A percentile compares a stretch with the other conserved stretches of the same genome.
These are phyloP conservation scores for Actinia equina DNA, from an alignment of 64 coral and sea anemone species.

Conservation along the genomic window DNA sequence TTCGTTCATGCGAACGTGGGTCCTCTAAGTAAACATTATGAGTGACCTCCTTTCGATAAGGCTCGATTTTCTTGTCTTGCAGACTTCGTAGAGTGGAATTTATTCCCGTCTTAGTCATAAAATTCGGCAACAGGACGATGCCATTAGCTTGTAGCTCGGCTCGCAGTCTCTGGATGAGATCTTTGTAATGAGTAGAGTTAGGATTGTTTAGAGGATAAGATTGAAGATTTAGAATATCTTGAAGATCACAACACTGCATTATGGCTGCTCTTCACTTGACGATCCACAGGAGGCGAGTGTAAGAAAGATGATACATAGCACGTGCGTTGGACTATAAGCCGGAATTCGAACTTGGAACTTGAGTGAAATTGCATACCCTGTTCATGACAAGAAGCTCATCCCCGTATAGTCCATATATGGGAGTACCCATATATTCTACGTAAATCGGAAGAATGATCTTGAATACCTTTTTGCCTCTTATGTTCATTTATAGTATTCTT, in stretches of 20 bases:
- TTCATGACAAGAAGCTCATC: no score
- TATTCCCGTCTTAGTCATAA: slow-evolving; percentile 20
- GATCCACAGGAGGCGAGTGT: no score
- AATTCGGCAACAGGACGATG: slow-evolving; percentile 18
- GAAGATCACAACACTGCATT: neutral
- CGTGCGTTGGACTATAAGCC: no score
- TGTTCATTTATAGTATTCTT: no score
- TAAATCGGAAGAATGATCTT: no score
- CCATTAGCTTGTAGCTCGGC: slow-evolving; percentile 23
- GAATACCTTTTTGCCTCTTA: no score
- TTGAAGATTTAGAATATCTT: neutral
- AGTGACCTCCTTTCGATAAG: slow-evolving; percentile 14
- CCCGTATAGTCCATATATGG: no score
- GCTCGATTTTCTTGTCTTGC: neutral
- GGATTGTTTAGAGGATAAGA: neutral
- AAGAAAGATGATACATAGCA: no score
- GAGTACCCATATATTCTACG: no score
- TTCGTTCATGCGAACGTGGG: neutral
- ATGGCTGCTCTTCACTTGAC: neutral
- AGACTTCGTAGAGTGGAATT: neutral
- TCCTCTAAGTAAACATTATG: slow-evolving; percentile 53
- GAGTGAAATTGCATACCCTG: no score
- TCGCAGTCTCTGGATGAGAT: neutral
- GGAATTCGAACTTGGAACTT: no score
- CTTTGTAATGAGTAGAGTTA: neutral